Evolutionary conservation across 1,140 invertebrate genomes (phyloP).

Genomic region (Papilio polyxenes): DNA sequence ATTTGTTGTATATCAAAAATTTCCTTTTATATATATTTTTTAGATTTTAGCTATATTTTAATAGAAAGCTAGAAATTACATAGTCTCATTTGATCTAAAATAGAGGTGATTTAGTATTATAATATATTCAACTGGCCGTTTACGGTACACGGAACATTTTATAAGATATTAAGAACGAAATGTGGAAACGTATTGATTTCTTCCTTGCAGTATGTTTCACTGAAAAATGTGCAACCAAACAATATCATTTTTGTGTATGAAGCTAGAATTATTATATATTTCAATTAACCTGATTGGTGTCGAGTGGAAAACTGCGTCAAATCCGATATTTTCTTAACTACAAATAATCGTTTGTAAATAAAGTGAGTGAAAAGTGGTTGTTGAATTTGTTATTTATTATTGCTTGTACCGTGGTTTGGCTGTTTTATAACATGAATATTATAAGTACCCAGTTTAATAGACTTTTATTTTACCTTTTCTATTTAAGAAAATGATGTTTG

Average conservation of each 20-base stretch:
- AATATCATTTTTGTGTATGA: no score
- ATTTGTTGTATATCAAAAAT: background rate
- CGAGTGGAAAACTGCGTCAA: background rate
- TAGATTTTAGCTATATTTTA: background rate
- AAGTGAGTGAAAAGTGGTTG: slow-evolving; percentile 61
- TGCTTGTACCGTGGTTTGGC: slow-evolving; percentile 70
- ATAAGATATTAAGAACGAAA: background rate
- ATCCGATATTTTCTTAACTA: background rate
- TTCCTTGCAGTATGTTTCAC: background rate
- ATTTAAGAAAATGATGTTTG: background rate
- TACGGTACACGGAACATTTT: background rate
- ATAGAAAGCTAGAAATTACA: background rate
- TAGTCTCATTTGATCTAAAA: background rate
- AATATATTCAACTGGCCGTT: background rate
- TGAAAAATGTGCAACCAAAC: background rate
- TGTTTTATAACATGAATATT: slow-evolving; percentile 68
- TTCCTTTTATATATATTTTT: background rate
- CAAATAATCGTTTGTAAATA: slow-evolving; percentile 55
- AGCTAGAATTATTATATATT: no score
- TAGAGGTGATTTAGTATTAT: background rate
- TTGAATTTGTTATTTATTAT: slow-evolving; percentile 75
- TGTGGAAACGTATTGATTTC: background rate
- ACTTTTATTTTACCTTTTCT: slow-evolving; percentile 48
- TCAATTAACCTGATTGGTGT: background rate
- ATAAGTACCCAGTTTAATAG: slow-evolving; percentile 59